A percentile compares a stretch with the other conserved stretches of the same genome.
These are phyloP conservation scores for Gymnoscelis rufifasciata DNA, from an alignment of 2,888 invertebrate species.

Conservation along the genomic window DNA sequence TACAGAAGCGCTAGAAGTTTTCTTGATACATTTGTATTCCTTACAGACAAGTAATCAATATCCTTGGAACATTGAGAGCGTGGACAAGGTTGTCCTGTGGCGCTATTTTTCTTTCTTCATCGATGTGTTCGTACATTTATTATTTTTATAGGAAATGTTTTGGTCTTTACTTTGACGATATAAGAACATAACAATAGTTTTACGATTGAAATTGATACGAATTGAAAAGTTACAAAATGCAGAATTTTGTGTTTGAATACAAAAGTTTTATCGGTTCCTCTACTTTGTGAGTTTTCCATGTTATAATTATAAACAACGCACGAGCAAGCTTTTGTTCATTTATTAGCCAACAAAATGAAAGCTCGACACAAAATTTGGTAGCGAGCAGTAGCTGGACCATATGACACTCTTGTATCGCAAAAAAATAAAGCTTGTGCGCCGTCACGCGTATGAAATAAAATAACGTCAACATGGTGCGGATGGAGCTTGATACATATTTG, in stretches of 20 bases:
- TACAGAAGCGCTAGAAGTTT: slow-evolving; percentile 53
- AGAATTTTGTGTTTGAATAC: too few relatives aligned
- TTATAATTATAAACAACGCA: too few relatives aligned
- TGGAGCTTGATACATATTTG: slow-evolving; percentile 77
- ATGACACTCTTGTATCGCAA: slow-evolving; percentile 54
- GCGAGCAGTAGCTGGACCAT: slow-evolving; percentile 40
- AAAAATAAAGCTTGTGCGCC: slow-evolving; percentile 66
- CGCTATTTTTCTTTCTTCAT: slow-evolving; percentile 49
- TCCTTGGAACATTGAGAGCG: slow-evolving; percentile 58
- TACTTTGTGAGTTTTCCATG: too few relatives aligned
- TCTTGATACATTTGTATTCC: slow-evolving; percentile 75
- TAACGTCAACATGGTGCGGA: slow-evolving; percentile 71
- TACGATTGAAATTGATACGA: too few relatives aligned
- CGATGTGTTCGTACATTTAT: neutral
- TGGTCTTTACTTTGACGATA: neutral
- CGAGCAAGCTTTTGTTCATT: too few relatives aligned
- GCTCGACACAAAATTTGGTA: slow-evolving; percentile 33
- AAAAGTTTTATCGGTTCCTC: too few relatives aligned
- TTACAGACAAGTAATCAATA: slow-evolving; percentile 75
- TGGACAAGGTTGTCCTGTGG: slow-evolving; percentile 53
- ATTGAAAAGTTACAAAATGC: too few relatives aligned
- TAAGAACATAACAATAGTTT: too few relatives aligned
- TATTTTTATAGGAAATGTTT: neutral
- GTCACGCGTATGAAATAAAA: slow-evolving; percentile 76
- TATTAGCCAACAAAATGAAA: neutral